Percentiles rank a stretch among this genome's conserved stretches.
Conservation (phyloP, 2,888 invertebrate species). For the Laspeyria flexula region DNA sequence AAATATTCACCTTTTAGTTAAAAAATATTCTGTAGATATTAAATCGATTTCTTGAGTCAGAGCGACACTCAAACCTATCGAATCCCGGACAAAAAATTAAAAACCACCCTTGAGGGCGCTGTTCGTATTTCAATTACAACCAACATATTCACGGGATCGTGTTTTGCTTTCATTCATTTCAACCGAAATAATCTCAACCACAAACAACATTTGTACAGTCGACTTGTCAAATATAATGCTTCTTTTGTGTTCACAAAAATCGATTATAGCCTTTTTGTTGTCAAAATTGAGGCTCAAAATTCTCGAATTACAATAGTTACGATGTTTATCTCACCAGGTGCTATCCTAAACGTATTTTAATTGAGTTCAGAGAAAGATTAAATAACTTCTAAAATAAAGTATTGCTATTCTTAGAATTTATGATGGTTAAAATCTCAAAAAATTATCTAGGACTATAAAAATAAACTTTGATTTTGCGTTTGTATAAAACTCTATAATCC, state of each 20-base stretch:
- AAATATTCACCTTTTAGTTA: slow-evolving; percentile 3
- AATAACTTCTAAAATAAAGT: slow-evolving; percentile 24
- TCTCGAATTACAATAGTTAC: slow-evolving; percentile 83
- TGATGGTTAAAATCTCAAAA: neutral
- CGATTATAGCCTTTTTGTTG: slow-evolving; percentile 86
- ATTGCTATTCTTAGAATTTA: slow-evolving; percentile 33
- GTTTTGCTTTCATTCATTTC: slow-evolving; percentile 85
- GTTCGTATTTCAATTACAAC: slow-evolving; percentile 81
- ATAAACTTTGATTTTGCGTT: slow-evolving; percentile 21
- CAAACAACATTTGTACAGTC: slow-evolving; percentile 83
- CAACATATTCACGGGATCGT: slow-evolving; percentile 79
- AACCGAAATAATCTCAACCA: slow-evolving; percentile 85
- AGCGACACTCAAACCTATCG: slow-evolving; percentile 58
- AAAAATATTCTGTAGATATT: slow-evolving; percentile 34
- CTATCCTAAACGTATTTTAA: slow-evolving; percentile 79
- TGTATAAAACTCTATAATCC: neutral
- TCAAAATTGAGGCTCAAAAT: slow-evolving; percentile 84
- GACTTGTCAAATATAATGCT: slow-evolving; percentile 84
- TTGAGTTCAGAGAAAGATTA: slow-evolving; percentile 65
- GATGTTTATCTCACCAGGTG: slow-evolving; percentile 84
- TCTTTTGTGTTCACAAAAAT: slow-evolving; percentile 79
- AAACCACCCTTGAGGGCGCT: slow-evolving; percentile 66
- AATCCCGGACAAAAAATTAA: slow-evolving; percentile 55
- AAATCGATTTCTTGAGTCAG: slow-evolving; percentile 42
- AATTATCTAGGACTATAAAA: slow-evolving; percentile 15